Evolutionary conservation across 1,140 invertebrate genomes (phyloP).

Genomic region (Melanaphis sacchari): DNA sequence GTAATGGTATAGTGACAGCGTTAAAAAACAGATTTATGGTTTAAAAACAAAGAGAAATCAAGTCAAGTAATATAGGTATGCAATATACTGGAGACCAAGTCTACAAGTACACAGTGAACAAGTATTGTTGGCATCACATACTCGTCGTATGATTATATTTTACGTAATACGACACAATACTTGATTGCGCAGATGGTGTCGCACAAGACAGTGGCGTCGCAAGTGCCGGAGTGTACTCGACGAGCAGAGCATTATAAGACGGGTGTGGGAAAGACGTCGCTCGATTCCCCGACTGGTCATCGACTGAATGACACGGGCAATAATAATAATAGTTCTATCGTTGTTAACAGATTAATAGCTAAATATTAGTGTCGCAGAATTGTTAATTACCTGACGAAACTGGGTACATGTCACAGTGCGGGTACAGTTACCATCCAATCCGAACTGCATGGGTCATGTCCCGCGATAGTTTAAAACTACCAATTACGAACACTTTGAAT

Average conservation of each 20-base stretch:
- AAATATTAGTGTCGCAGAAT: neutral
- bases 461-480: neutral
- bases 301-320: neutral
- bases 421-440: neutral
- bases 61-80: neutral
- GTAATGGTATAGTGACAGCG: neutral
- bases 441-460: neutral
- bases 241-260: neutral
- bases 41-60: neutral
- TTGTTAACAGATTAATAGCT: neutral
- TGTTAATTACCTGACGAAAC: conserved; percentile 17
- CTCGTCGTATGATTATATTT: conserved; percentile 12
- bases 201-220: neutral
- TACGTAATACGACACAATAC: conserved; percentile 52
- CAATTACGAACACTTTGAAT: neutral
- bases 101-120: neutral
- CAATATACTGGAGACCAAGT: neutral
- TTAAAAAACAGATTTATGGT: neutral
- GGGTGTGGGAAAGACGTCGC: too few species aligned
- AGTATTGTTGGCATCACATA: conserved; percentile 53
- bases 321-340: neutral
- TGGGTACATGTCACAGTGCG: conserved; percentile 25
- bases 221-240: neutral
- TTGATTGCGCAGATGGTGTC: conserved; percentile 36
- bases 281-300: neutral